phyloP scores from a whole-genome alignment of 2,113 vertebrate genomes.

The Anser cygnoides region DNA sequence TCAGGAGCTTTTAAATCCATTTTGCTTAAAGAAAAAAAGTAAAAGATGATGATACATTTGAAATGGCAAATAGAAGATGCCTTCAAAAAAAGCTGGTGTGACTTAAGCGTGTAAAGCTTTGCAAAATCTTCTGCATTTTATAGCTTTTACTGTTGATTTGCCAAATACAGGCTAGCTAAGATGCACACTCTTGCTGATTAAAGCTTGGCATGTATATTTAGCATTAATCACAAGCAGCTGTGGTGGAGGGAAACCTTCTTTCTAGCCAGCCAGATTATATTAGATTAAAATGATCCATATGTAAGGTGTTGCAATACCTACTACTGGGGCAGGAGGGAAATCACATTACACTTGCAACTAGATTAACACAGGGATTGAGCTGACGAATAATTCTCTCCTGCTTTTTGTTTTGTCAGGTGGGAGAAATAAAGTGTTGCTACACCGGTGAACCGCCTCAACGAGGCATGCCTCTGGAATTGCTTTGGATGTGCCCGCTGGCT shows the following conservation, averaged over 20 bases:
- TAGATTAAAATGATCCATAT: slow-evolving; percentile 73
- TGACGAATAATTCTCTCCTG: slow-evolving; percentile 58
- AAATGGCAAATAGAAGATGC: not conserved
- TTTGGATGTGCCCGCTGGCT: not conserved
- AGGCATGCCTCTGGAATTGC: not conserved
- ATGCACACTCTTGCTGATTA: slow-evolving; percentile 38
- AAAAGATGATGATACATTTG: not conserved
- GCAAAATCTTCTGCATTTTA: slow-evolving; percentile 49
- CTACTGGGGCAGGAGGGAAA: slow-evolving; percentile 55
- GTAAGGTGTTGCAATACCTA: slow-evolving; percentile 66
- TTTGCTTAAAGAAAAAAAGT: slow-evolving; percentile 2
- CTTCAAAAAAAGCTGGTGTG: not conserved
- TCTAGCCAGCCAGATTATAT: slow-evolving; percentile 68
- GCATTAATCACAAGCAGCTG: slow-evolving; percentile 64
- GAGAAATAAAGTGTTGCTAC: slow-evolving; percentile 16
- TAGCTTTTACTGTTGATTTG: slow-evolving; percentile 53
- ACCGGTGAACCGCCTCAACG: not conserved
- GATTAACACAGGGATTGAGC: slow-evolving; percentile 65
- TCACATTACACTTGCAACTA: slow-evolving; percentile 70
- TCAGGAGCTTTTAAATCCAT: slow-evolving; percentile 16
- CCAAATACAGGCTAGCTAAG: slow-evolving; percentile 5
- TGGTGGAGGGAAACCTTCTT: slow-evolving; percentile 48
- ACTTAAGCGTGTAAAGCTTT: slow-evolving; percentile 24
- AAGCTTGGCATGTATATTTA: slow-evolving; percentile 61
- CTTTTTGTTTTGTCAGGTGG: slow-evolving; percentile 47